Conservation (phyloP, 2,888 invertebrate species). For the Gasteruption jaculator region DNA sequence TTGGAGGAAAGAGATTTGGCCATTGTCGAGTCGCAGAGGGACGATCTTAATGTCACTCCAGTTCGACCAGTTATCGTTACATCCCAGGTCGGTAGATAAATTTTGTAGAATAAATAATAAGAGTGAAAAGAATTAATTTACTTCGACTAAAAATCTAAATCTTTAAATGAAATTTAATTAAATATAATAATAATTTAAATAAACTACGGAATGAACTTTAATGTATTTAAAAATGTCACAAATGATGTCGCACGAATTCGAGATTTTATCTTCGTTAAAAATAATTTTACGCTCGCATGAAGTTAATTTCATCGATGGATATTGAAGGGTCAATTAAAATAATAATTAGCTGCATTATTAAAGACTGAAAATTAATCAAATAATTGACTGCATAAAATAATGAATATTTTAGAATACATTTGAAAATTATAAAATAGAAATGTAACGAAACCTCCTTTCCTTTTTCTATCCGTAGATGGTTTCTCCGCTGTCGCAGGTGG, state of each 20-base stretch:
- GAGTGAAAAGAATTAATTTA: slow-evolving; percentile 1
- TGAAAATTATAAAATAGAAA: background rate
- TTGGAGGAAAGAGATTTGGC: slow-evolving; percentile 50
- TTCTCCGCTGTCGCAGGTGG: slow-evolving; percentile 28
- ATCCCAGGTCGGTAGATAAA: slow-evolving; percentile 33
- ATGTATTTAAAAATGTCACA: slow-evolving; percentile 1
- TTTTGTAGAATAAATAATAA: slow-evolving; percentile 1
- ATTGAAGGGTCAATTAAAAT: too few relatives aligned
- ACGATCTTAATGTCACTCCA: slow-evolving; percentile 27
- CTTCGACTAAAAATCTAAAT: slow-evolving; percentile 4
- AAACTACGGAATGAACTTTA: too few relatives aligned
- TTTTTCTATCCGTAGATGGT: slow-evolving; percentile 25
- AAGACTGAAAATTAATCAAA: too few relatives aligned
- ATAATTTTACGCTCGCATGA: too few relatives aligned
- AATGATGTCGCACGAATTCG: too few relatives aligned
- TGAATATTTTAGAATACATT: too few relatives aligned
- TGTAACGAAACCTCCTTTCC: too few relatives aligned
- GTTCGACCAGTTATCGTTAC: slow-evolving; percentile 35
- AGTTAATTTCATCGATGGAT: too few relatives aligned
- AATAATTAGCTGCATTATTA: too few relatives aligned
- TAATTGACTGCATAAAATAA: too few relatives aligned
- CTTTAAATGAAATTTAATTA: slow-evolving; percentile 1
- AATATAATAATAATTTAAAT: background rate
- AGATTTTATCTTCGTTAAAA: too few relatives aligned
- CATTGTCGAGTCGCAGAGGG: slow-evolving; percentile 35